Percentiles rank a stretch among this genome's conserved stretches.
Evolutionary conservation across 2,113 vertebrate species (phyloP).

Genomic region (Channa argus): DNA sequence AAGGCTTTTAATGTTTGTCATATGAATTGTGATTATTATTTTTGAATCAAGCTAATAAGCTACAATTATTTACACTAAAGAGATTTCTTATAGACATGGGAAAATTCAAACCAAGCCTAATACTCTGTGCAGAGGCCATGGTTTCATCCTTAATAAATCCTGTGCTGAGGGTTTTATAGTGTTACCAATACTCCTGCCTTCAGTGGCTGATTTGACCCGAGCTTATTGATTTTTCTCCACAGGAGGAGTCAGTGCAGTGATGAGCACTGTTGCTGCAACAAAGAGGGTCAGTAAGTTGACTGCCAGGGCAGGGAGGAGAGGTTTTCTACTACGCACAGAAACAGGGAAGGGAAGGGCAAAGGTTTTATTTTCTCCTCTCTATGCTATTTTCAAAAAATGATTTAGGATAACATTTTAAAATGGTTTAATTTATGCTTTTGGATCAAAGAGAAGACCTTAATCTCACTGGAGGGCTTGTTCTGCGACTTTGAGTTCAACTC

Average conservation of each 20-base stretch:
- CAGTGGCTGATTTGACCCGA: conserved; percentile 66
- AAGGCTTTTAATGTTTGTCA: too few relatives aligned
- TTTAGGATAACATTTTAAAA: conserved; percentile 24
- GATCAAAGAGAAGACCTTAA: not conserved
- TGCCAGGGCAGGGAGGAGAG: conserved; percentile 47
- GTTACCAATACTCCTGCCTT: conserved; percentile 62
- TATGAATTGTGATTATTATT: not conserved
- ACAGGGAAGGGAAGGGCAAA: conserved; percentile 19
- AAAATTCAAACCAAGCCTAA: conserved; percentile 7
- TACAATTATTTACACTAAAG: not conserved
- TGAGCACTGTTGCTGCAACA: conserved; percentile 66
- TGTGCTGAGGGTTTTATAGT: conserved; percentile 59
- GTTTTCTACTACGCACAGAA: conserved; percentile 36
- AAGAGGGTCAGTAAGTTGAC: conserved; percentile 75
- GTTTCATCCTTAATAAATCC: conserved; percentile 48
- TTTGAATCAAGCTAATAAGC: not conserved
- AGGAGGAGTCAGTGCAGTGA: conserved; percentile 68
- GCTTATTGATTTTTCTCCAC: conserved; percentile 73
- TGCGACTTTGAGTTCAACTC: too few relatives aligned
- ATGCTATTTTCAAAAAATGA: conserved; percentile 43
- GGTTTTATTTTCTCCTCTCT: conserved; percentile 23
- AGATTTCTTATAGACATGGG: not conserved
- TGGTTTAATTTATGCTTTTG: conserved; percentile 22
- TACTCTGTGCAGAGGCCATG: not conserved
- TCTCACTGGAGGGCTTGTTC: too few relatives aligned